These are phyloP conservation scores for Atherinosoma microstoma DNA, from an alignment of 2,797 vertebrate genomes.

Conservation along the genomic window DNA sequence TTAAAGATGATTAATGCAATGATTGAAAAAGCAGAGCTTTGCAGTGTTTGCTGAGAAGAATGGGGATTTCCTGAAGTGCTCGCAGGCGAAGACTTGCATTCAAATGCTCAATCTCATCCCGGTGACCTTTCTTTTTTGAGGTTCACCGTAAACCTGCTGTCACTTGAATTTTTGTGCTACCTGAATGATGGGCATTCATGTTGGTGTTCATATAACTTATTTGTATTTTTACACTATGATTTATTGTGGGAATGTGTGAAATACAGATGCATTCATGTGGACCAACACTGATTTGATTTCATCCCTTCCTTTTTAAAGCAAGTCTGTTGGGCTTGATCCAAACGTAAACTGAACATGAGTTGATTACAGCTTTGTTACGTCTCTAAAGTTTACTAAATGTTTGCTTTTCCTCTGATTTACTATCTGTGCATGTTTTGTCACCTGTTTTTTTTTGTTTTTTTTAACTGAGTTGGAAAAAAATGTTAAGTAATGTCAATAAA, in stretches of 20 bases:
- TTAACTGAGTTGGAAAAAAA: neutral
- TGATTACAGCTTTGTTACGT: slow-evolving; percentile 1
- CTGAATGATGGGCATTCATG: neutral
- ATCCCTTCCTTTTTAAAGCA: neutral
- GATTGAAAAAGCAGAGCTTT: neutral
- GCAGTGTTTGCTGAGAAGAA: neutral
- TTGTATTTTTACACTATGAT: slow-evolving; percentile 15
- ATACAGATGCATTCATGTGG: slow-evolving; percentile 18
- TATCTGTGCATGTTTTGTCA: slow-evolving; percentile 21
- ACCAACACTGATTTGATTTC: slow-evolving; percentile 10
- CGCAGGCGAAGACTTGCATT: neutral
- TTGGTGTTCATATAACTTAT: neutral
- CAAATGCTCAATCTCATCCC: neutral
- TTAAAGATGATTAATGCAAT: neutral
- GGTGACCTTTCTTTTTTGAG: neutral
- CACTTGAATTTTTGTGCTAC: slow-evolving; percentile 10
- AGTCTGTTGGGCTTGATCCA: neutral
- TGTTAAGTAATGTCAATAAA: slow-evolving; percentile 56
- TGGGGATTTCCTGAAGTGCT: neutral
- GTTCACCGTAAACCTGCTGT: slow-evolving; percentile 2
- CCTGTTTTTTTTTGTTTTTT: slow-evolving; percentile 6
- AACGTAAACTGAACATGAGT: neutral
- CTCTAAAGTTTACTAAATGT: slow-evolving; percentile 21
- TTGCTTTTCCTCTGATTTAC: neutral
- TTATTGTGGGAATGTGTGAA: slow-evolving; percentile 11